Base-by-base conservation (phyloP, 2,113 vertebrate species). In the Pseudorasbora parva region DNA sequence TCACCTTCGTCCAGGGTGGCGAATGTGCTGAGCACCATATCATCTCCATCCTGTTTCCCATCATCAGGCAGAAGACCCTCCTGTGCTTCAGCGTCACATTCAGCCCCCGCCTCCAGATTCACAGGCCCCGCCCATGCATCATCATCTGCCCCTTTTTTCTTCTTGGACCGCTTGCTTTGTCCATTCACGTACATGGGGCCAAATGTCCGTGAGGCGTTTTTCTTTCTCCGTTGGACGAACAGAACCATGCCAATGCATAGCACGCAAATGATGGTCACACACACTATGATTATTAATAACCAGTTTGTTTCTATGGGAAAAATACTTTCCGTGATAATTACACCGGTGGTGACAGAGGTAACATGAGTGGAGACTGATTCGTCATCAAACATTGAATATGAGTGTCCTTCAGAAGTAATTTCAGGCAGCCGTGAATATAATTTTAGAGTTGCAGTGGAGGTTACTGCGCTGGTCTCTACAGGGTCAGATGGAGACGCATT, bases 91-190 rank as follows among this genome's bases (percentile, higher is more conserved):
- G 30, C 83, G 5, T 86, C 84, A 15, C 82, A 77, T 21, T 85
- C 81, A 23, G 3, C 41, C 41, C 47, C 54, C 1, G 45, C 82
- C 30, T 41, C 49, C 45, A 89, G 30, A 5, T 54, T 54, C 68
- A 88, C 86, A 8, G 88, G 88, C 10, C 89, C 89, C 2, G 88
- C 86, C 90, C 90, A 89, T 8, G 82, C 56, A 2, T 88, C 86
- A 0, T 80, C 57, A 43, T 78, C 75, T 3, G 4, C 30, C 2
- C 74, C 69, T 77, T 88, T 87, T 57, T 82, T 89, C 77, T 82
- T 86, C 51, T 83, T 89, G 47, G 81, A 57, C 25, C 59, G 57
- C 51, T 87, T 82, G 21, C 56, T 30, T 54, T 41, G 82, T 43
- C 72, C 82, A 8, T 66, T 88, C 62, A 27, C 10, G 8, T 27